phyloP scores from a whole-genome alignment of 2,113 vertebrate species.

The Eublepharis macularius region DNA sequence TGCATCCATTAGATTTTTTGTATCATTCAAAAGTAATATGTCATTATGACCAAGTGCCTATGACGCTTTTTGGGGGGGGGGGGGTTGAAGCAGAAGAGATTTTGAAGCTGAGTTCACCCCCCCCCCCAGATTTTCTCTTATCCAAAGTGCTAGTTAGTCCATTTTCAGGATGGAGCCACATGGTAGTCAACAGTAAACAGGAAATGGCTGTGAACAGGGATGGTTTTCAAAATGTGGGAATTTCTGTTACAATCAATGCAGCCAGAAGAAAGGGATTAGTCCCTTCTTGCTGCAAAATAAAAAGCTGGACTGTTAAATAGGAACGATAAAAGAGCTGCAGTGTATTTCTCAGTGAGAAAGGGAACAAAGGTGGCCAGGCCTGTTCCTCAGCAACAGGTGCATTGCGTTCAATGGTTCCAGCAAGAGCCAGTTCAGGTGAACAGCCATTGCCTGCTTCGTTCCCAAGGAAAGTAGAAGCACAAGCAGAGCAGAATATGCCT shows the following conservation, averaged over 20 bases:
- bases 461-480: neutral
- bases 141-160: neutral
- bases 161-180: conserved; percentile 7
- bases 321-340: neutral
- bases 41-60: conserved; percentile 24
- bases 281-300: neutral
- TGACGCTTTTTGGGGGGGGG: neutral
- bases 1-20: neutral
- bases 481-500: neutral
- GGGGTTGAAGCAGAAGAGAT: conserved; percentile 2
- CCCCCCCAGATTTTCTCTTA: neutral
- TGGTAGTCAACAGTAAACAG: neutral
- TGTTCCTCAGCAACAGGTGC: neutral
- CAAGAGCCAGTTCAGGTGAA: neutral
- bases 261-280: neutral
- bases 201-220: conserved; percentile 10
- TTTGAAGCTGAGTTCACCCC: neutral
- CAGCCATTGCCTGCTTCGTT: neutral
- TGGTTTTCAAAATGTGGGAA: neutral
- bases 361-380: neutral
- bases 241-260: neutral
- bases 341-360: neutral
- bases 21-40: neutral
- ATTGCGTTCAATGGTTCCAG: neutral
- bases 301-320: neutral